Conservation (phyloP, 2,888 invertebrate species). For the Zeuzera pyrina region DNA sequence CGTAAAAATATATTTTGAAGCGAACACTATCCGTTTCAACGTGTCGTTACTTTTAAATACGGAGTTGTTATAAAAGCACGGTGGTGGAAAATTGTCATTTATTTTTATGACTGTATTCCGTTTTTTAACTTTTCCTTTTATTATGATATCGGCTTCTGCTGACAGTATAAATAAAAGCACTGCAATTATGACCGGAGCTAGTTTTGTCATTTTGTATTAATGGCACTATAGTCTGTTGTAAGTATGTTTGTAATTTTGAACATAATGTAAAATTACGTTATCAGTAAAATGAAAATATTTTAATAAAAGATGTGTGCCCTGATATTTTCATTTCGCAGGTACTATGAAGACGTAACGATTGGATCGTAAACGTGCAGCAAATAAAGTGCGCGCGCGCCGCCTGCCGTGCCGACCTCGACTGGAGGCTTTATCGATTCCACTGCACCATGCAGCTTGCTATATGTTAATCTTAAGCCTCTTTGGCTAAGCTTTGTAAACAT, state of each 20-base stretch:
- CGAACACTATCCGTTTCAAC: slow-evolving; percentile 45
- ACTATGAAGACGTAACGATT: too few relatives aligned
- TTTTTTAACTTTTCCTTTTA: slow-evolving; percentile 60
- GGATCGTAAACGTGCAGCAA: too few relatives aligned
- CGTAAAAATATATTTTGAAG: slow-evolving; percentile 63
- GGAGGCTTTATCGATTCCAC: slow-evolving; percentile 54
- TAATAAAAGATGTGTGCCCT: too few relatives aligned
- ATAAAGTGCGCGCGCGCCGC: slow-evolving; percentile 54
- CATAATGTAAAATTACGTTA: too few relatives aligned
- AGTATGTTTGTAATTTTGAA: too few relatives aligned
- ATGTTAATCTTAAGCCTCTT: slow-evolving; percentile 52
- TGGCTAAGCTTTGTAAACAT: slow-evolving; percentile 48
- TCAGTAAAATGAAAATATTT: too few relatives aligned
- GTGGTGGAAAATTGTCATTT: slow-evolving; percentile 40
- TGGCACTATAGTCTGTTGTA: too few relatives aligned
- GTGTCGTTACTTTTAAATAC: slow-evolving; percentile 57
- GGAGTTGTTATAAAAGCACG: slow-evolving; percentile 50
- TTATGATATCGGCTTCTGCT: slow-evolving; percentile 41
- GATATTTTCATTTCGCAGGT: too few relatives aligned
- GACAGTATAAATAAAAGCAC: slow-evolving; percentile 5
- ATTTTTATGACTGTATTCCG: slow-evolving; percentile 58
- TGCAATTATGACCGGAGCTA: neutral
- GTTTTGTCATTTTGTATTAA: neutral
- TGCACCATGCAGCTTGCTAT: slow-evolving; percentile 60
- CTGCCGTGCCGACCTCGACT: slow-evolving; percentile 56